These are phyloP conservation scores for Byasa hedistus DNA, from an alignment of 2,888 invertebrate genomes.

Conservation along the genomic window DNA sequence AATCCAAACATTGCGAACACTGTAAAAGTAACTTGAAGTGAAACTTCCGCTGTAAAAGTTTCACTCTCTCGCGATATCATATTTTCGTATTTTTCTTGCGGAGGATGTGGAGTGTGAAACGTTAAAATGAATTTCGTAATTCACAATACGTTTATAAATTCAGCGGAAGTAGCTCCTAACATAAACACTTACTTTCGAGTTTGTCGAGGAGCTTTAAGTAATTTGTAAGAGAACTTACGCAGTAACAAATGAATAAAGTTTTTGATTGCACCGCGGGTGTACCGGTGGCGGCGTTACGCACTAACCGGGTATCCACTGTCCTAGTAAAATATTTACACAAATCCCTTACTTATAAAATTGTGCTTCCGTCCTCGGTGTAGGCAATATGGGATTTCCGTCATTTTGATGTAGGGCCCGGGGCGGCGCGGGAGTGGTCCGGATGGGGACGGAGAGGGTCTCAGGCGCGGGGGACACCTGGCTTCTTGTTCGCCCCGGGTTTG, in stretches of 20 bases:
- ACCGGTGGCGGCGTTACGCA: background rate
- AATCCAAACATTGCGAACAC: conserved; percentile 55
- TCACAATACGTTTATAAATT: conserved; percentile 65
- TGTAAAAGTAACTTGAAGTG: conserved; percentile 24
- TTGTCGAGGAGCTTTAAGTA: conserved; percentile 56
- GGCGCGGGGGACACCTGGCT: conserved; percentile 73
- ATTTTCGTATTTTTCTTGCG: conserved; percentile 67
- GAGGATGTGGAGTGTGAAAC: conserved; percentile 52
- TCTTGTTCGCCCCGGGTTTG: conserved; percentile 51
- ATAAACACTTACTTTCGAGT: conserved; percentile 62
- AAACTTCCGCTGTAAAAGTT: conserved; percentile 52
- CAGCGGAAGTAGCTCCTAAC: conserved; percentile 52
- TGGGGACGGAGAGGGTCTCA: conserved; percentile 38
- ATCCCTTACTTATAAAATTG: conserved; percentile 80
- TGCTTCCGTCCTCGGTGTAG: conserved; percentile 72
- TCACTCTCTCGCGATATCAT: conserved; percentile 46
- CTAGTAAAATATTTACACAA: conserved; percentile 80
- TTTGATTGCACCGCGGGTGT: conserved; percentile 36
- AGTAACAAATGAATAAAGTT: conserved; percentile 69
- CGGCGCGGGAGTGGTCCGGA: conserved; percentile 45
- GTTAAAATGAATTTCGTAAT: conserved; percentile 70
- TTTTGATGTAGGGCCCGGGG: conserved; percentile 73
- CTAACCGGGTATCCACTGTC: conserved; percentile 55
- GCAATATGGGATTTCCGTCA: conserved; percentile 79
- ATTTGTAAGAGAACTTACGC: conserved; percentile 50